phyloP scores from a whole-genome alignment of 2,113 vertebrate species.

The Sturnira hondurensis region DNA sequence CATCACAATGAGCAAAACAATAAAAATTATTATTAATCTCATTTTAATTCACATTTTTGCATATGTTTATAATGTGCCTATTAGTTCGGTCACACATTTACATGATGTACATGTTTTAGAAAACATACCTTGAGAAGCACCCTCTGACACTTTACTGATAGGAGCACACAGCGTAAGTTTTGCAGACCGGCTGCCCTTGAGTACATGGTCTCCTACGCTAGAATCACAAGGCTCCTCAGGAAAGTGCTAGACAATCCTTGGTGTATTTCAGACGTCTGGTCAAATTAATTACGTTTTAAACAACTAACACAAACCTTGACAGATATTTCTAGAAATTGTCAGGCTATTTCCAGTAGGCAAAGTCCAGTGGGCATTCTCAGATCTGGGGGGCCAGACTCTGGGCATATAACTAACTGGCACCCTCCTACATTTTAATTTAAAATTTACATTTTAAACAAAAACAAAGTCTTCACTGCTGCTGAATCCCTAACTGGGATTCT shows the following conservation, averaged over 20 bases:
- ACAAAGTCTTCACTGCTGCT: background rate
- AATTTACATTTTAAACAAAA: background rate
- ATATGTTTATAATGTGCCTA: background rate
- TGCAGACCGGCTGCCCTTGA: background rate
- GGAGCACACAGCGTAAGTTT: background rate
- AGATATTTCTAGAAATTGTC: constrained; percentile 7
- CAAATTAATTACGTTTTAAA: constrained; percentile 12
- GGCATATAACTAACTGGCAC: background rate
- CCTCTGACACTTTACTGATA: background rate
- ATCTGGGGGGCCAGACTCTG: background rate
- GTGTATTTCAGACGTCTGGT: background rate
- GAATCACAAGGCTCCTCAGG: background rate
- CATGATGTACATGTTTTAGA: background rate
- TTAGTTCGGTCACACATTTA: background rate
- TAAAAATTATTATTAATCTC: background rate
- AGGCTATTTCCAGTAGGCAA: background rate
- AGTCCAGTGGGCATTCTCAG: background rate
- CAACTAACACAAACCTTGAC: background rate
- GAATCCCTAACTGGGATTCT: background rate
- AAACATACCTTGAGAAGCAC: background rate
- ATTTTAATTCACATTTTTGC: background rate
- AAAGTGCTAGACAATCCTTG: background rate
- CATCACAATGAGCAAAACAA: background rate
- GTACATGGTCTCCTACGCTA: background rate
- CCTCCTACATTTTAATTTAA: background rate